These are phyloP conservation scores for Anisognathus igniventris DNA, from an alignment of 2,797 vertebrate species.

Conservation along the genomic window DNA sequence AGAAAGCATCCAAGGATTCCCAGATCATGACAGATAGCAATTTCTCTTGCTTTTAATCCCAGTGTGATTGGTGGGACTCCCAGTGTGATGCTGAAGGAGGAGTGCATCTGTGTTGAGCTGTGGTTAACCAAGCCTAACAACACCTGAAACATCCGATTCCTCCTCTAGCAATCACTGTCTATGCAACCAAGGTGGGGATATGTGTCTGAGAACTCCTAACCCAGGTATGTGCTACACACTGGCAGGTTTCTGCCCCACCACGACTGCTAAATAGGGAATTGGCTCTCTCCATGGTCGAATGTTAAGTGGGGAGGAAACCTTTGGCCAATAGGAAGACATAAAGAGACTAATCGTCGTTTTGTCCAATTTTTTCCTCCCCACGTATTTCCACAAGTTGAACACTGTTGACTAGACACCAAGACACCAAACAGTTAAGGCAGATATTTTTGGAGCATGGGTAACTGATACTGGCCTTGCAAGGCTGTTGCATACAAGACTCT, in stretches of 20 bases:
- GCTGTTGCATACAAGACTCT: not conserved
- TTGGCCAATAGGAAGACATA: not conserved
- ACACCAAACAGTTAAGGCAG: not conserved
- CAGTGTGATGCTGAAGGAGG: not conserved
- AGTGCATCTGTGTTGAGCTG: not conserved
- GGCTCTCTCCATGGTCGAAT: not conserved
- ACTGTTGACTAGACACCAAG: not conserved
- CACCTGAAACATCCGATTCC: not conserved
- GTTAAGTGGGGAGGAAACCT: not conserved
- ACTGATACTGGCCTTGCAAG: not conserved
- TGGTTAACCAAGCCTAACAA: not conserved
- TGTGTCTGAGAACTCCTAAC: not conserved
- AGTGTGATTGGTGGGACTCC: not conserved
- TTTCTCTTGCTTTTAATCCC: not conserved
- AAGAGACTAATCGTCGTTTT: not conserved
- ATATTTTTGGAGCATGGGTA: not conserved
- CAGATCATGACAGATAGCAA: not conserved
- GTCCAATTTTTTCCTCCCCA: not conserved
- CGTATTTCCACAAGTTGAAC: not conserved
- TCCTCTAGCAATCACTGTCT: not conserved
- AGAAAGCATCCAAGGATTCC: not conserved
- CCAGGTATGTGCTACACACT: not conserved
- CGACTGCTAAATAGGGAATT: not conserved
- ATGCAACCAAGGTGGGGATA: accelerated
- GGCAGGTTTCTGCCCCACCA: not conserved